These are phyloP conservation scores for Holotrichia oblita DNA, from an alignment of 1,140 invertebrate species.

Conservation along the genomic window DNA sequence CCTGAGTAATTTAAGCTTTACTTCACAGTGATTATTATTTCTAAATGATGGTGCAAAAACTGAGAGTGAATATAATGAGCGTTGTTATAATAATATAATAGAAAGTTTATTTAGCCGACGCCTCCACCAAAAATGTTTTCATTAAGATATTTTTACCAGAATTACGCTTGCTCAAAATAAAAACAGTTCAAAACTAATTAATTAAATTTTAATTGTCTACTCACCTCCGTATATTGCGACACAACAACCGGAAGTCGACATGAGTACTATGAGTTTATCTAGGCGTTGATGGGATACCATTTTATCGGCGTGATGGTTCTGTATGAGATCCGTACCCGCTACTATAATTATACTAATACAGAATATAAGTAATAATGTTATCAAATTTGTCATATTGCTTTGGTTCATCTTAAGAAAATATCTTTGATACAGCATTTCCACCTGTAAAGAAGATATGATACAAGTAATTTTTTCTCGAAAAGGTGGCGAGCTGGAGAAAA, in stretches of 20 bases:
- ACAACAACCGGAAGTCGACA: slow-evolving; percentile 58
- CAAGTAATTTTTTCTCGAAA: background rate
- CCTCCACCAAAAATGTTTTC: no score
- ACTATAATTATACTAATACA: slow-evolving; percentile 71
- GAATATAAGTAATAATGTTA: slow-evolving; percentile 78
- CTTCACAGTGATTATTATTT: no score
- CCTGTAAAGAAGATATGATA: slow-evolving; percentile 64
- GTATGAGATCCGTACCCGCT: slow-evolving; percentile 53
- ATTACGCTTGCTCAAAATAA: no score
- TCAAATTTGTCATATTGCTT: slow-evolving; percentile 85
- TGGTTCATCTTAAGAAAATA: slow-evolving; percentile 94
- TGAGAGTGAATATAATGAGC: no score
- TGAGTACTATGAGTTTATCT: slow-evolving; percentile 55
- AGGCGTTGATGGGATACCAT: slow-evolving; percentile 42
- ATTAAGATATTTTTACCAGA: no score
- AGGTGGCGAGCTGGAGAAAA: no score
- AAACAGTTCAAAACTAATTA: no score
- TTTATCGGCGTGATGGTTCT: slow-evolving; percentile 47
- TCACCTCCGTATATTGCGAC: slow-evolving; percentile 59
- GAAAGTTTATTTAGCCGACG: no score
- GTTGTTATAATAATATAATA: no score
- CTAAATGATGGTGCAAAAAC: no score
- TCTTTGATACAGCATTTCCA: slow-evolving; percentile 90
- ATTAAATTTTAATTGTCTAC: slow-evolving; percentile 21
- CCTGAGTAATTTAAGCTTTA: no score